phyloP scores from a whole-genome alignment of 2,888 invertebrate species.

The Diarsia rubi region DNA sequence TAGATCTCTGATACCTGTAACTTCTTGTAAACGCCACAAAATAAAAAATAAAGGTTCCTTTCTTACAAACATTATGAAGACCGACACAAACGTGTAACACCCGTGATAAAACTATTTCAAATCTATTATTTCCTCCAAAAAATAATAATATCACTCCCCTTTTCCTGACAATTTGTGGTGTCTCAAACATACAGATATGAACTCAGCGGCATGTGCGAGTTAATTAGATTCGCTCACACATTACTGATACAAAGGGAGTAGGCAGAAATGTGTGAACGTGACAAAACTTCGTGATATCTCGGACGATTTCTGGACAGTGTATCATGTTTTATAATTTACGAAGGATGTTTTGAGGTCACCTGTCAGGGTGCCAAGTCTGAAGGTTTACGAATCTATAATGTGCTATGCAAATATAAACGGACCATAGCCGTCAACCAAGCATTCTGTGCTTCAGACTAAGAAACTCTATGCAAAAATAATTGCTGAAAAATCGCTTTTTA shows the following conservation, averaged over 20 bases:
- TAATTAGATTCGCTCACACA: constrained; percentile 51
- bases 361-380: neutral
- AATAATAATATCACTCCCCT: neutral
- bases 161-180: neutral
- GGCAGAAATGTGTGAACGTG: constrained; percentile 34
- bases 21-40: neutral
- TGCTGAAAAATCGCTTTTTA: no score
- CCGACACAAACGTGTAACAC: neutral
- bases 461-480: no score
- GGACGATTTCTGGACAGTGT: constrained; percentile 30
- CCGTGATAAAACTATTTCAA: neutral
- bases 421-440: no score
- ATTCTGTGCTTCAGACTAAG: no score
- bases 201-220: constrained; percentile 21
- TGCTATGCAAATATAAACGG: no score
- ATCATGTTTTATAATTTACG: constrained; percentile 25
- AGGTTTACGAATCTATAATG: neutral
- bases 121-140: neutral
- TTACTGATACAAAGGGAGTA: constrained; percentile 14
- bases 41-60: neutral
- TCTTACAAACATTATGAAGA: neutral
- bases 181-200: constrained; percentile 34
- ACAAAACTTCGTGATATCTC: constrained; percentile 1
- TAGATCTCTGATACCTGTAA: no score
- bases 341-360: neutral